Evolutionary conservation across 2,113 vertebrate genomes (phyloP), one percentile per base, ranked within the genome.

Genomic region (Perccottus glenii): DNA sequence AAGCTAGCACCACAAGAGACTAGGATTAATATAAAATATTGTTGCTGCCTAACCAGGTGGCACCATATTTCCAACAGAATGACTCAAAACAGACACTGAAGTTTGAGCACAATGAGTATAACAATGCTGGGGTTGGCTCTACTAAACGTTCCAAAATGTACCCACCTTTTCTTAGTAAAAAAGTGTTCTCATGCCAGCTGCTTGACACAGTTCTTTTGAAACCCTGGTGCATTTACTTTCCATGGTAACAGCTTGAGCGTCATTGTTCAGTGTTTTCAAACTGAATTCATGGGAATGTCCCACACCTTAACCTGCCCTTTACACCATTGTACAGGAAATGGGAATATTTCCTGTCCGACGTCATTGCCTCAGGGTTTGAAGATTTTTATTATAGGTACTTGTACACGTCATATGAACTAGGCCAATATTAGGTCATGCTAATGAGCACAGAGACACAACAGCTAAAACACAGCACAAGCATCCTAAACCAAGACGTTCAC

Each of bases 341-440:
- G 70, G 50, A 46, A 66, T 64, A 4, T 42, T 78, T 62, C 60
- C 67, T 44, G 19, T 6, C 52, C 83, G 80, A 79, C 78, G 77
- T 86, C 3, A 83, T 67, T 73, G 83, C 83, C 45, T 70, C 47
- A 19, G 73, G 56, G 61, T 27, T 73, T 77, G 46, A 67, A 48
- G 55, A 64, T 42, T 9, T 32, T 40, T 45, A 75, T 53, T 72
- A 81, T 47, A 27, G 19, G 45, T 57, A 72, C 47, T 70, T 47
- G 55, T 77, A 62, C 44, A 38, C 62, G 60, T 51, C 11, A 43
- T 35, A 42, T 51, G 27, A 80, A 81, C 64, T 51, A 65, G 75
- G 64, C 52, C 60, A 53, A 33, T 11, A 11, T 51, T 32, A 51
- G 49, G 10, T 51, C 75, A 60, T 36, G 69, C 69, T 51, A 45